phyloP scores from a whole-genome alignment of 2,113 vertebrate genomes.

The Microtus oregoni region DNA sequence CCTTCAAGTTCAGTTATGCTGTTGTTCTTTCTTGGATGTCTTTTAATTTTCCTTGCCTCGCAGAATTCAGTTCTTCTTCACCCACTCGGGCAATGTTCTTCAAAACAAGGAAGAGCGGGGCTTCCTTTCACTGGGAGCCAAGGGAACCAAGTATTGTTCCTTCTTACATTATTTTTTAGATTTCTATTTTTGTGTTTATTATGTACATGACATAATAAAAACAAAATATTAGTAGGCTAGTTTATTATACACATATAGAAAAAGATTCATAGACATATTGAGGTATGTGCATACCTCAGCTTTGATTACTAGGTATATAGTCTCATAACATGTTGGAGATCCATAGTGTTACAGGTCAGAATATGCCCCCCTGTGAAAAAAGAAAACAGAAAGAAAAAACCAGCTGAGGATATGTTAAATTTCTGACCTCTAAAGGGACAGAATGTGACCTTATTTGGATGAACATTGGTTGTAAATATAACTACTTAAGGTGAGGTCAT shows the following conservation, averaged over 20 bases:
- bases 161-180: not conserved
- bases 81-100: not conserved
- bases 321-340: not conserved
- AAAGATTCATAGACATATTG: not conserved
- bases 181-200: slow-evolving; percentile 45
- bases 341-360: not conserved
- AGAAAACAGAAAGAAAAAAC: not conserved
- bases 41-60: not conserved
- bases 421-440: not conserved
- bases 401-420: not conserved
- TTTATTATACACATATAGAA: not conserved
- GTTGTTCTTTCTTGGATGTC: not conserved
- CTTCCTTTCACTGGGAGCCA: not conserved
- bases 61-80: not conserved
- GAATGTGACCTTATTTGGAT: not conserved
- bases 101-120: not conserved
- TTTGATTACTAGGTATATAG: not conserved
- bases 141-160: not conserved
- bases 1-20: not conserved
- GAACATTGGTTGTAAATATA: not conserved
- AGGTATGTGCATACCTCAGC: not conserved
- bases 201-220: not conserved
- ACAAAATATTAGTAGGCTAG: not conserved
- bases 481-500: not conserved
- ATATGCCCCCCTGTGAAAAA: not conserved